Percentiles rank a stretch among this genome's conserved stretches.
These are phyloP conservation scores for Amblyjoppa fuscipennis DNA, from an alignment of 2,888 invertebrate genomes.

Conservation along the genomic window DNA sequence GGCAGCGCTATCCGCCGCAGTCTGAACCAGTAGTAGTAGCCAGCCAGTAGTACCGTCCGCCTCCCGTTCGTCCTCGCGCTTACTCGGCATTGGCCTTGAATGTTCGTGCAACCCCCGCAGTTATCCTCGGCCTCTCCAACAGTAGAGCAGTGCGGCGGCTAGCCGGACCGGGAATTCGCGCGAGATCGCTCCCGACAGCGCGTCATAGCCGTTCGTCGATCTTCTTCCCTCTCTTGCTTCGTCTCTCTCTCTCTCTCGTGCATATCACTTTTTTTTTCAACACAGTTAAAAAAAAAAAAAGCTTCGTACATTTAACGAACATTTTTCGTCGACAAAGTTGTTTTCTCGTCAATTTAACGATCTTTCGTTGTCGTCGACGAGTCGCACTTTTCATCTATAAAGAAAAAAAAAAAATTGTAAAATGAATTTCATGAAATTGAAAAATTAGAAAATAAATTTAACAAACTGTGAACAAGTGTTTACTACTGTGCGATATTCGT, in stretches of 20 bases:
- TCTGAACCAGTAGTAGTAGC: constrained; percentile 6
- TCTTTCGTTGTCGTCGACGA: no score
- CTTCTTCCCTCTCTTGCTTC: not conserved
- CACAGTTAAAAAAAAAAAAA: no score
- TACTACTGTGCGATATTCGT: no score
- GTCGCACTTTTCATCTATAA: no score
- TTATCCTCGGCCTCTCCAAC: constrained; percentile 51
- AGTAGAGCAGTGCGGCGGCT: constrained; percentile 17
- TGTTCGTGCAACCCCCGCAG: constrained; percentile 59
- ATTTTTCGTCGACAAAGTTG: no score
- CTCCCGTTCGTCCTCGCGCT: constrained; percentile 38
- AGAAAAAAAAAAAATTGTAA: no score
- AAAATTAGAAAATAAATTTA: no score
- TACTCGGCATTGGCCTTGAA: constrained; percentile 71
- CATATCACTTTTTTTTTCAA: not conserved
- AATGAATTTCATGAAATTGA: no score
- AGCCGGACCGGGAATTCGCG: constrained; percentile 47
- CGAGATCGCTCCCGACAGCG: constrained; percentile 31
- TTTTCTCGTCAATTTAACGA: no score
- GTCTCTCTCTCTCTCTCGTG: constrained; percentile 23
- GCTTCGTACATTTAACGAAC: not conserved
- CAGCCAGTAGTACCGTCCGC: constrained; percentile 49
- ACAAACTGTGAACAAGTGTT: no score
- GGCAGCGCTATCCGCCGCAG: constrained; percentile 9
- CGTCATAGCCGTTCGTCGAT: not conserved